These are phyloP conservation scores for Campoplex capitator DNA, from an alignment of 2,888 invertebrate species.

Conservation along the genomic window DNA sequence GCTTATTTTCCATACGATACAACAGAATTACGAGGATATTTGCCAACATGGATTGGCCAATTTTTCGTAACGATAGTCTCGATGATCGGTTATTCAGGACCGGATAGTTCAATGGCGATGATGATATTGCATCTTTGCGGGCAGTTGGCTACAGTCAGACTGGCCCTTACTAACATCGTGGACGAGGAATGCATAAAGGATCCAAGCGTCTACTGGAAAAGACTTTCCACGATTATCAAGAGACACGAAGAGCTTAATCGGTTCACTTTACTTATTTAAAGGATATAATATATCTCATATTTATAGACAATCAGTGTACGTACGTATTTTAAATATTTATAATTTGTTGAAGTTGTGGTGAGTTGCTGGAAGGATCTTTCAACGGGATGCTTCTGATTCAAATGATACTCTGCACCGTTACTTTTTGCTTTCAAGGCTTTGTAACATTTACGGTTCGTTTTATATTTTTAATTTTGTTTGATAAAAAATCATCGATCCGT, in stretches of 20 bases:
- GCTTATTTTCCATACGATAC: slow-evolving; percentile 75
- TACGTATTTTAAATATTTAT: neutral
- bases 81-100: slow-evolving; percentile 73
- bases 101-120: slow-evolving; percentile 74
- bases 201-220: slow-evolving; percentile 49
- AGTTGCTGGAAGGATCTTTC: slow-evolving; percentile 68
- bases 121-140: slow-evolving; percentile 77
- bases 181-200: slow-evolving; percentile 47
- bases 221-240: slow-evolving; percentile 56
- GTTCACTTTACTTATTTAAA: slow-evolving; percentile 34
- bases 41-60: slow-evolving; percentile 75
- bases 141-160: slow-evolving; percentile 70
- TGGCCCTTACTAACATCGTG: slow-evolving; percentile 55
- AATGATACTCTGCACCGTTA: slow-evolving; percentile 70
- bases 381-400: slow-evolving; percentile 71
- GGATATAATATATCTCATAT: too few relatives aligned
- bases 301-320: neutral
- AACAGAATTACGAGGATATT: slow-evolving; percentile 70
- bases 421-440: slow-evolving; percentile 72
- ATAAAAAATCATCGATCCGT: neutral
- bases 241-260: slow-evolving; percentile 69
- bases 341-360: slow-evolving; percentile 35
- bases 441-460: slow-evolving; percentile 68
- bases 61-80: slow-evolving; percentile 70
- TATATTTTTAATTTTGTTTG: neutral